Base-by-base conservation (phyloP, 2,888 invertebrate genomes). In the Pheosia gnoma region DNA sequence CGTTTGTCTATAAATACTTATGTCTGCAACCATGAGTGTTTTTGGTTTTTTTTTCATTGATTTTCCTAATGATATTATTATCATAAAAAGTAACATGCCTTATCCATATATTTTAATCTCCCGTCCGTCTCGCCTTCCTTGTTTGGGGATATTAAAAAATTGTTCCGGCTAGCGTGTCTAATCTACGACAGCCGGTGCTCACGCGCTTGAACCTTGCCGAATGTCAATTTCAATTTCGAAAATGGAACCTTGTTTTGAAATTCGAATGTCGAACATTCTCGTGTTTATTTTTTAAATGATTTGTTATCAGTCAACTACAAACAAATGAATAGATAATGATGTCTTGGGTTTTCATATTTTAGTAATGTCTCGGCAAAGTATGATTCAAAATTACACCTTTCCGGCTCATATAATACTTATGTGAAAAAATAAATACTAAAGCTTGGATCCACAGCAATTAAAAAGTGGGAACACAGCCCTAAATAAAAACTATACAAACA, bases 81-180 rank as follows among this genome's bases (percentile, higher is more conserved):
- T 1, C 8, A 9, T 45, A 45, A 45, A 57, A 43, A n/a, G 57
- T 25, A 74, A 7, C 61, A n/a, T n/a, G n/a, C 47, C 47, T 47
- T 6, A 79, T 90, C 91, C 84, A 85, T 60, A 79, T 38, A 62
- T 76, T 84, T 72, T 83, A 56, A 82, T 80, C 82, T 70, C 62
- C 59, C 69, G 71, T 82, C 68, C 78, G 81, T 78, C 82, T 85
- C 83, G 87, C 86, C 84, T 89, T 89, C 83, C 88, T 90, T 90
- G 88, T 92, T 90, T 89, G 90, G 86, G 88, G 90, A 92, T 93
- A 93, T 93, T 93, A 93, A 91, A 93, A 92, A 93, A 93, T 87
- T 93, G 92, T 91, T 92, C 92, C 91, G 92, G 91, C 90, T 91
- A 93, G 87, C 93, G 92, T 93, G 90, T 87, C 90, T 93, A 93